phyloP scores from a whole-genome alignment of 2,113 vertebrate genomes.

The Xiphophorus hellerii region DNA sequence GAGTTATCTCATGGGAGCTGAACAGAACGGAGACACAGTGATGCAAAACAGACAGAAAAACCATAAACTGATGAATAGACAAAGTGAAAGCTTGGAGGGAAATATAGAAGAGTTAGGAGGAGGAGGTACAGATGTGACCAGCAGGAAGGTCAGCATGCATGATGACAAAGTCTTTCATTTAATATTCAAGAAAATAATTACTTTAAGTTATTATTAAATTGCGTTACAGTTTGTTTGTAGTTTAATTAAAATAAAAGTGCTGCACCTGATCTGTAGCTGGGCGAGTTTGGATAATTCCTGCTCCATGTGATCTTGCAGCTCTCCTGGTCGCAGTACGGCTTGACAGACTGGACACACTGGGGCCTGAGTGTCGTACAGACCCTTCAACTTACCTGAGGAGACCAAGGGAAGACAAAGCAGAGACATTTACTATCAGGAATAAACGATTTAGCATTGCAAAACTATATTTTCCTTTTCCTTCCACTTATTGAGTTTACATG shows the following conservation, averaged over 20 bases:
- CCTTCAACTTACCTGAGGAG: slow-evolving; percentile 69
- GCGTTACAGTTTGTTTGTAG: background rate
- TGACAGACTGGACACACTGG: slow-evolving; percentile 95
- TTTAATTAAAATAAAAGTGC: background rate
- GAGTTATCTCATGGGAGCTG: slow-evolving; percentile 40
- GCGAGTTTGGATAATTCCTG: slow-evolving; percentile 91
- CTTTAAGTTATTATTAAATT: background rate
- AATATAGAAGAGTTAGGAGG: background rate
- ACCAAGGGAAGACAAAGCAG: background rate
- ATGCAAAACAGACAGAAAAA: slow-evolving; percentile 17
- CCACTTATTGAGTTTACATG: background rate
- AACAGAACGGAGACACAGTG: slow-evolving; percentile 25
- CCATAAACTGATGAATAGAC: slow-evolving; percentile 20
- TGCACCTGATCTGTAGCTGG: slow-evolving; percentile 91
- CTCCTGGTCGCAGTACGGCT: slow-evolving; percentile 87
- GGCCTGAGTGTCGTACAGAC: slow-evolving; percentile 89
- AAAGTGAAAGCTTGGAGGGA: slow-evolving; percentile 4
- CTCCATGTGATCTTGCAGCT: slow-evolving; percentile 96
- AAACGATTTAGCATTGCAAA: background rate
- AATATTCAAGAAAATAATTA: background rate
- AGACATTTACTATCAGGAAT: too few relatives aligned
- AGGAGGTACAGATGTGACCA: background rate
- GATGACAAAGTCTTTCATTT: background rate
- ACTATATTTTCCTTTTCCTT: background rate
- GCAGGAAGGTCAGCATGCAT: background rate